Conservation (phyloP, 2,888 invertebrate genomes). For the Adelphocoris suturalis region DNA sequence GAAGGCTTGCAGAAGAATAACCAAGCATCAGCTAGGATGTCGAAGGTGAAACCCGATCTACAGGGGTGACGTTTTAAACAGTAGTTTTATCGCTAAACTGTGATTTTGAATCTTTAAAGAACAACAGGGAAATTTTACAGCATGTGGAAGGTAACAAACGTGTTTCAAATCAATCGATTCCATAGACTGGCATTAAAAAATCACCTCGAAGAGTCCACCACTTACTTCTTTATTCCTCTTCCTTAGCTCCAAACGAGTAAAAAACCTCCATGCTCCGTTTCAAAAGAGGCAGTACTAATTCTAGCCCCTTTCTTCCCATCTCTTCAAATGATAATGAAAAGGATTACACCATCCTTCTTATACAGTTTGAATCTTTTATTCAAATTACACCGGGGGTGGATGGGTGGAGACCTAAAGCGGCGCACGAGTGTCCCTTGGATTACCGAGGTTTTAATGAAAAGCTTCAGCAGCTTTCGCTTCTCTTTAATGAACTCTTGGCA, state of each 20-base stretch:
- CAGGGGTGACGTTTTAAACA: too few relatives aligned
- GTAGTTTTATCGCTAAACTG: too few relatives aligned
- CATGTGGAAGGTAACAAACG: too few relatives aligned
- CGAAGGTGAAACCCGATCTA: too few relatives aligned
- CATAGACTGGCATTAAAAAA: neutral
- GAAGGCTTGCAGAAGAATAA: too few relatives aligned
- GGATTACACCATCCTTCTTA: constrained; percentile 71
- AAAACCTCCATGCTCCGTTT: constrained; percentile 35
- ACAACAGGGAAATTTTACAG: too few relatives aligned
- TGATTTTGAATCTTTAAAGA: too few relatives aligned
- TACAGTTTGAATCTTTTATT: constrained; percentile 72
- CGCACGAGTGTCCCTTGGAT: constrained; percentile 68
- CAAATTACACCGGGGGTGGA: constrained; percentile 64
- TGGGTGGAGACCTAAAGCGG: constrained; percentile 40
- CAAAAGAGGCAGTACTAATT: constrained; percentile 27
- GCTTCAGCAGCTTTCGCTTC: constrained; percentile 60
- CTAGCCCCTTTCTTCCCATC: neutral
- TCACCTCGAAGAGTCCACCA: neutral
- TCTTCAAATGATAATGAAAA: constrained; percentile 71
- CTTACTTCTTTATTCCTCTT: neutral
- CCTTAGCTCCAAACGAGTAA: neutral
- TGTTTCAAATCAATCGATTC: neutral
- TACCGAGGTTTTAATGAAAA: constrained; percentile 70
- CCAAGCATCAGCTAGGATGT: too few relatives aligned
- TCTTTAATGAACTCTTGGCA: constrained; percentile 72